phyloP scores from a whole-genome alignment of 2,797 vertebrate genomes.

The Micromesistius poutassou region DNA sequence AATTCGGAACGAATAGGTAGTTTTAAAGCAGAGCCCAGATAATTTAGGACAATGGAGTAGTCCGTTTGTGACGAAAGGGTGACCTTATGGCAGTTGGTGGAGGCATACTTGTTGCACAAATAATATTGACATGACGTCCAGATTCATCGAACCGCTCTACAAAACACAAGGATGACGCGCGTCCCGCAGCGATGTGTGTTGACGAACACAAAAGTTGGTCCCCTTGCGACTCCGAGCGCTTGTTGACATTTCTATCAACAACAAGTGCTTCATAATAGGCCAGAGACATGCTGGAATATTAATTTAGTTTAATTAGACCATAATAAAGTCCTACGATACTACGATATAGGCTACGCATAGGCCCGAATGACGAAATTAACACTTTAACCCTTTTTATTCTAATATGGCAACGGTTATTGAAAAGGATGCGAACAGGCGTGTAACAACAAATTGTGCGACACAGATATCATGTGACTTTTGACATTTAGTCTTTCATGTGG shows the following conservation, averaged over 20 bases:
- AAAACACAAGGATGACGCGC: slow-evolving; percentile 70
- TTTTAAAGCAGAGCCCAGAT: background rate
- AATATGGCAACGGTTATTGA: background rate
- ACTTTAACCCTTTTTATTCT: background rate
- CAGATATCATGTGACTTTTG: background rate
- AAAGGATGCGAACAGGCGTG: background rate
- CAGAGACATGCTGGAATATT: background rate
- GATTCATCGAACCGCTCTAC: slow-evolving; percentile 61
- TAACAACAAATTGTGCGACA: background rate
- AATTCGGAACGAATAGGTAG: background rate
- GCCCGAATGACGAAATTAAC: background rate
- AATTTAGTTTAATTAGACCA: background rate
- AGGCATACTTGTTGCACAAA: slow-evolving; percentile 67
- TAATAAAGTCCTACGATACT: background rate
- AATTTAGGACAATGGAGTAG: background rate
- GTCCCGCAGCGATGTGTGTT: slow-evolving; percentile 65
- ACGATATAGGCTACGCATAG: background rate
- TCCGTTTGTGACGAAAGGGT: background rate
- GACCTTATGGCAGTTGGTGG: slow-evolving; percentile 9
- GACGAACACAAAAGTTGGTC: slow-evolving; percentile 61
- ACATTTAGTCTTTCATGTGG: background rate
- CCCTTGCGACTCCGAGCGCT: background rate
- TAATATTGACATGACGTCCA: slow-evolving; percentile 53
- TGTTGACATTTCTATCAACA: background rate
- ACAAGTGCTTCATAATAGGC: background rate